These are phyloP conservation scores for Meleagris gallopavo DNA, from an alignment of 2,113 vertebrate genomes.

Conservation along the genomic window DNA sequence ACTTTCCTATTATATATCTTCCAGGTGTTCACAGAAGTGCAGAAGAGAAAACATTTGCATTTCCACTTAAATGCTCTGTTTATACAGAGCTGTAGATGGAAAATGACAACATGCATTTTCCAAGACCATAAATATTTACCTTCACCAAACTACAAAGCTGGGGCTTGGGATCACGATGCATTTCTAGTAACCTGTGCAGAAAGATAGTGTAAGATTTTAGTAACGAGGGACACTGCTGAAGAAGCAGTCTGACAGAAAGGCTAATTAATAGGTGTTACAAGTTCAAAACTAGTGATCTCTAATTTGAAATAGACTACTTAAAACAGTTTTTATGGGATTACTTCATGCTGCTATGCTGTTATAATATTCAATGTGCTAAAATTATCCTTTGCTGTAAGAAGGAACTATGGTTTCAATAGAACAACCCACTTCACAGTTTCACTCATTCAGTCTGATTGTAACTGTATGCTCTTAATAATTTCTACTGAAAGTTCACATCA, in stretches of 20 bases:
- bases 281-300: background rate
- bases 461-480: background rate
- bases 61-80: slow-evolving; percentile 56
- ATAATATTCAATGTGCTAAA: background rate
- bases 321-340: background rate
- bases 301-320: background rate
- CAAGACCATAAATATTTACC: slow-evolving; percentile 60
- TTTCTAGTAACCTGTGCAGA: background rate
- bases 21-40: slow-evolving; percentile 49
- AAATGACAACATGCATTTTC: slow-evolving; percentile 61
- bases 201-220: background rate
- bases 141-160: slow-evolving; percentile 20
- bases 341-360: background rate
- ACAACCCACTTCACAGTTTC: background rate
- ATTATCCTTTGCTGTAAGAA: background rate
- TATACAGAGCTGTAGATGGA: slow-evolving; percentile 50
- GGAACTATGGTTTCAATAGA: background rate
- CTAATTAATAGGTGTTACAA: slow-evolving; percentile 24
- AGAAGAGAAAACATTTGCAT: slow-evolving; percentile 61
- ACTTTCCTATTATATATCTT: slow-evolving; percentile 44
- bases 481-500: background rate
- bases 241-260: background rate
- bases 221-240: slow-evolving; percentile 19
- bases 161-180: slow-evolving; percentile 22
- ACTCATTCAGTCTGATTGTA: background rate